These are phyloP conservation scores for Agonopterix heracliana DNA, from an alignment of 2,888 invertebrate species.

Conservation along the genomic window DNA sequence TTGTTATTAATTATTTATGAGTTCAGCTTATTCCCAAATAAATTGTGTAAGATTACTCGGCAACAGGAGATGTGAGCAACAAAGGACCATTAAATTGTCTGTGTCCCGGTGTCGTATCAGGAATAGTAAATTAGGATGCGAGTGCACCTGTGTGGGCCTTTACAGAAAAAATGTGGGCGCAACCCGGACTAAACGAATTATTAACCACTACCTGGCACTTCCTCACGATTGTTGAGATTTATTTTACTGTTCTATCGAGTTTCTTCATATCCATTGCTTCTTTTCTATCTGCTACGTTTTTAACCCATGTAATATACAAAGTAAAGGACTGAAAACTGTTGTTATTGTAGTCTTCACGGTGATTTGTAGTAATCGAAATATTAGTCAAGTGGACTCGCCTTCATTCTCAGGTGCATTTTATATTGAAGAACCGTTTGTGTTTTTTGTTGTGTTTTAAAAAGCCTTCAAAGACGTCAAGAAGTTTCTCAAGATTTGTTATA, in stretches of 20 bases:
- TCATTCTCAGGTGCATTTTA: constrained; percentile 76
- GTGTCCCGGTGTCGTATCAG: constrained; percentile 46
- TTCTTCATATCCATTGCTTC: constrained; percentile 27
- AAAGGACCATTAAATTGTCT: constrained; percentile 51
- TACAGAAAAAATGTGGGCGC: constrained; percentile 66
- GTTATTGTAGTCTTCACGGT: constrained; percentile 30
- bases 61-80: constrained; percentile 34
- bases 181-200: constrained; percentile 73
- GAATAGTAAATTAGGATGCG: constrained; percentile 68
- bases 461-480: constrained; percentile 50
- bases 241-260: constrained; percentile 13
- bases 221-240: constrained; percentile 28
- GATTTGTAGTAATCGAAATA: constrained; percentile 67
- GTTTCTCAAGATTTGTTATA: constrained; percentile 67
- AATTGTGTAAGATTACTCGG: constrained; percentile 28
- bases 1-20: constrained; percentile 6
- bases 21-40: constrained; percentile 22
- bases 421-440: constrained; percentile 67
- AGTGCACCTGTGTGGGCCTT: constrained; percentile 72
- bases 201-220: constrained; percentile 70
- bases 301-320: background rate
- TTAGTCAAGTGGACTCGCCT: constrained; percentile 72
- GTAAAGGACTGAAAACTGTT: constrained; percentile 25
- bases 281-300: background rate
- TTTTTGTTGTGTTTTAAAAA: constrained; percentile 65